Evolutionary conservation across 2,113 vertebrate species (phyloP), one percentile per base, ranked within the genome.

Genomic region (Gyps fulvus): DNA sequence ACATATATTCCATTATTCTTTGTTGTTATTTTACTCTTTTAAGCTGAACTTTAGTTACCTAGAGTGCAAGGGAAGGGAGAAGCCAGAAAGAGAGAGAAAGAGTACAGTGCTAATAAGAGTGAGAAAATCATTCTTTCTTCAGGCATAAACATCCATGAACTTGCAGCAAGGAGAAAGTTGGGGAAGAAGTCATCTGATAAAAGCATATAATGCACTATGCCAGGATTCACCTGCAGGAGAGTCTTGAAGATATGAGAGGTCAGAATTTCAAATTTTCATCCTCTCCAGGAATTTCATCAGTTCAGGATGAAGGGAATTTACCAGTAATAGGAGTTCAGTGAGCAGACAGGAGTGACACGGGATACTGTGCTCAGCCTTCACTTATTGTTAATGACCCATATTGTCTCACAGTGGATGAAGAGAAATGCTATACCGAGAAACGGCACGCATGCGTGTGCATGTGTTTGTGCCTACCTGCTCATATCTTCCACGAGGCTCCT

Each of bases 381-480:
- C 43, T 29, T 63, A 7, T 2, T 45, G 16, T 9, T 50, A 54
- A 34, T 47, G 31, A 25, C n/a, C 16, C 5, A 6, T 31, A 18
- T 18, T 49, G 58, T 74, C 26, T 55, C 32, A 43, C 6, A 20
- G 27, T 10, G 62, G 25, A n/a, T 23, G 27, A 67, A 76, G 57
- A 63, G 13, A 49, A 62, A 40, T 25, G 21, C 32, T 71, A 11
- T n/a, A 26, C 47, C 63, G 52, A 65, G 42, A 59, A 73, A 14
- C 11, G 18, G 45, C 20, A 16, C 5, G 3, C 1, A 1, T 16
- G 10, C 2, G 1, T 11, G 1, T 16, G 5, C 9, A 15, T 42
- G 36, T 2, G 4, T 57, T 43, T 73, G 13, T 73, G 82, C 29
- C 34, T 45, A 9, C 32, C 31, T 52, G 6, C 20, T 87, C 43